Evolutionary conservation across 2,797 vertebrate genomes (phyloP).

Genomic region (Mormyrus proboscirostris): DNA sequence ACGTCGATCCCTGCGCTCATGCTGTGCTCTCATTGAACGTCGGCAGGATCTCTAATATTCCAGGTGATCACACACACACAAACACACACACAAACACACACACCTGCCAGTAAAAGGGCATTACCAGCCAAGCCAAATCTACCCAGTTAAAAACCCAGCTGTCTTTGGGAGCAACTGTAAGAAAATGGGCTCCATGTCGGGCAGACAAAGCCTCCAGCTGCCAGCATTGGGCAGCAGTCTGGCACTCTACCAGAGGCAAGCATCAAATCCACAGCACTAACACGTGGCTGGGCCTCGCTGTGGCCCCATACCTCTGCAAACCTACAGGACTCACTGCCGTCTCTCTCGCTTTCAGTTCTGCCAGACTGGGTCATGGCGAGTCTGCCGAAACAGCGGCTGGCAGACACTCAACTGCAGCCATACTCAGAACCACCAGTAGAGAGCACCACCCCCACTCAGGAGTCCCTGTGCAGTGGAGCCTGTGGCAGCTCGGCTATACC

Average conservation of each 20-base stretch:
- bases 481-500: background rate
- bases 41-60: background rate
- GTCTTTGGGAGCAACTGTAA: background rate
- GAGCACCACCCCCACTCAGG: background rate
- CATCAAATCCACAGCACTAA: background rate
- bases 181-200: background rate
- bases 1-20: constrained; percentile 22
- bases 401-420: background rate
- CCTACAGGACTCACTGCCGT: background rate
- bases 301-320: background rate
- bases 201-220: background rate
- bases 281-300: background rate
- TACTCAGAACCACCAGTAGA: background rate
- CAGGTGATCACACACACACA: background rate
- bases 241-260: background rate
- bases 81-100: background rate
- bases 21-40: background rate
- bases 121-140: background rate
- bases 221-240: background rate
- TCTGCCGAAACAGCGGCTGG: background rate
- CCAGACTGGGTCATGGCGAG: background rate
- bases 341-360: background rate
- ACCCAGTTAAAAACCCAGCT: background rate
- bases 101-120: background rate
- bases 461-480: background rate